These are phyloP conservation scores for Neopipo cinnamomea DNA, from an alignment of 2,113 vertebrate species.

Conservation along the genomic window DNA sequence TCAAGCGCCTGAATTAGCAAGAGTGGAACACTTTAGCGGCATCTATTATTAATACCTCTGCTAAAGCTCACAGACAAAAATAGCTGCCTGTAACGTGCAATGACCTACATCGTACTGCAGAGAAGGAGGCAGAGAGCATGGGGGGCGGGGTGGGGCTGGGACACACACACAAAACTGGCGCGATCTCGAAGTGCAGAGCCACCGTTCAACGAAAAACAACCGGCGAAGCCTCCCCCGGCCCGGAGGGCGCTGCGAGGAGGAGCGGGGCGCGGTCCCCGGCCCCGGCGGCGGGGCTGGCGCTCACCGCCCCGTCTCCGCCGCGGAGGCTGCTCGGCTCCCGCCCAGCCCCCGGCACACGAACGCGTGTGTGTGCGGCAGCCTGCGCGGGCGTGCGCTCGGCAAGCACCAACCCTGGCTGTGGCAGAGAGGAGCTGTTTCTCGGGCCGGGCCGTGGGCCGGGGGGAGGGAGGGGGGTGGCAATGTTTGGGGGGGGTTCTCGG, in stretches of 20 bases:
- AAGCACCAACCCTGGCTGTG: not conserved
- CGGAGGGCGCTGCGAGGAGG: not conserved
- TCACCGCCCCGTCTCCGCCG: not conserved
- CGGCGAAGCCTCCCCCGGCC: not conserved
- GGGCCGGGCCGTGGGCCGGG: not conserved
- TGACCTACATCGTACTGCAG: conserved; percentile 78
- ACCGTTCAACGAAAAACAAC: not conserved
- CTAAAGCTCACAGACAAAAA: conserved; percentile 73
- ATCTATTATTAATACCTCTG: conserved; percentile 80
- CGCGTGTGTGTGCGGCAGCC: not conserved
- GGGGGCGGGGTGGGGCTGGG: not conserved
- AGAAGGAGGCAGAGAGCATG: not conserved
- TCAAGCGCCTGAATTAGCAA: conserved; percentile 38
- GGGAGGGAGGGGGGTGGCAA: not conserved
- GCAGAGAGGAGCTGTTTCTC: not conserved
- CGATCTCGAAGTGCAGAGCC: not conserved
- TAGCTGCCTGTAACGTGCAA: conserved; percentile 72
- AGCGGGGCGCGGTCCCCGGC: not conserved
- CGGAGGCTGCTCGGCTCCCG: not conserved
- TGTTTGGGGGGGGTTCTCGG: not conserved
- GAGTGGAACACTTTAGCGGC: conserved; percentile 68
- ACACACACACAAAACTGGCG: not conserved
- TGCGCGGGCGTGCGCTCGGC: not conserved
- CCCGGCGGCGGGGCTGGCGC: not conserved
- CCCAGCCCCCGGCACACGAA: not conserved